phyloP scores from a whole-genome alignment of 2,888 invertebrate genomes.

The Netelia melanura region DNA sequence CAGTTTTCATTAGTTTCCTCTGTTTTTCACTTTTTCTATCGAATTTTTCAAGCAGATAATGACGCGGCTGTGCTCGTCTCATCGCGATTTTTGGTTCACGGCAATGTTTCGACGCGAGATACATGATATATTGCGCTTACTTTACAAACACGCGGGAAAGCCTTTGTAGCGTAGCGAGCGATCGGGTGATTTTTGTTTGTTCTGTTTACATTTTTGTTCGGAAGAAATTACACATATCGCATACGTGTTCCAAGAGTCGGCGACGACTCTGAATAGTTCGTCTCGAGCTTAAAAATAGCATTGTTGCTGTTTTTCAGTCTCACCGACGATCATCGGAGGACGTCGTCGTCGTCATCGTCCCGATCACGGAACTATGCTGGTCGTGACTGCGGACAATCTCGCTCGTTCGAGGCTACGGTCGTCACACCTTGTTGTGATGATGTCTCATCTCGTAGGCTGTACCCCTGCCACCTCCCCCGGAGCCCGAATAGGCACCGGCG shows the following conservation, averaged over 20 bases:
- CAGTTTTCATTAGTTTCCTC: slow-evolving; percentile 6
- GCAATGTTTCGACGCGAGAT: slow-evolving; percentile 34
- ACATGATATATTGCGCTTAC: slow-evolving; percentile 23
- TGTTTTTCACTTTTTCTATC: slow-evolving; percentile 36
- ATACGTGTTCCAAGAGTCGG: slow-evolving; percentile 7
- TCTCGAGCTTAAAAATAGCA: slow-evolving; percentile 23
- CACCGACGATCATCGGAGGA: slow-evolving; percentile 23
- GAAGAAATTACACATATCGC: slow-evolving; percentile 44
- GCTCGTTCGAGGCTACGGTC: slow-evolving; percentile 75
- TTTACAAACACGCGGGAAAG: slow-evolving; percentile 30
- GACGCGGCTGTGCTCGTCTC: slow-evolving; percentile 18
- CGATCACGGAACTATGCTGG: slow-evolving; percentile 74
- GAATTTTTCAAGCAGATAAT: slow-evolving; percentile 41
- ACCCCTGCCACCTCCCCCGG: slow-evolving; percentile 81
- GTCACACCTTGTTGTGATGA: slow-evolving; percentile 90
- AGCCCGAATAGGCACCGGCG: slow-evolving; percentile 90
- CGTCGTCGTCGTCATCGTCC: slow-evolving; percentile 34
- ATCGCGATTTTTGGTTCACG: slow-evolving; percentile 20
- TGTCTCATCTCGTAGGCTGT: slow-evolving; percentile 91
- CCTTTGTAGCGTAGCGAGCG: slow-evolving; percentile 21
- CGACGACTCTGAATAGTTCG: slow-evolving; percentile 5
- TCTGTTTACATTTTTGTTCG: slow-evolving; percentile 21
- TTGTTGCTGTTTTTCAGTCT: slow-evolving; percentile 47
- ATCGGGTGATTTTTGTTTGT: slow-evolving; percentile 1
- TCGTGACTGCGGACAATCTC: slow-evolving; percentile 71